phyloP scores from a whole-genome alignment of 2,888 invertebrate genomes.

The Trissolcus brochymenae region DNA sequence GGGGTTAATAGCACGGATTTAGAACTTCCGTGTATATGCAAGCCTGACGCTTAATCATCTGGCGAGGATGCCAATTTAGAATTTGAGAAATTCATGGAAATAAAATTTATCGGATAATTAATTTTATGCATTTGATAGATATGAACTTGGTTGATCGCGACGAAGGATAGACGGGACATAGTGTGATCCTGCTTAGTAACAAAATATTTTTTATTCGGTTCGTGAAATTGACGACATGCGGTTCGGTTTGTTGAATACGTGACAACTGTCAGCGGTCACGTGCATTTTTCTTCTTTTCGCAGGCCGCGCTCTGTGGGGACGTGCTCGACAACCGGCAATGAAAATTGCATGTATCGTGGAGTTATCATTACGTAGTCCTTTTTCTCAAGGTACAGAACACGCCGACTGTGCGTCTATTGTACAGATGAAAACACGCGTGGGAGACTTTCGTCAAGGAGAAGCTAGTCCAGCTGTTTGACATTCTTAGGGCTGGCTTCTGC shows the following conservation, averaged over 20 bases:
- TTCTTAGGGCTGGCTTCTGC: constrained; percentile 1
- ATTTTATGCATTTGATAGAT: neutral
- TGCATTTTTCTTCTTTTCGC: constrained; percentile 44
- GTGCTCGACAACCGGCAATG: constrained; percentile 35
- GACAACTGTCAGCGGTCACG: constrained; percentile 43
- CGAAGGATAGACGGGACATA: no score
- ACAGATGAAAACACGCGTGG: constrained; percentile 44
- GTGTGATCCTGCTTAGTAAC: neutral
- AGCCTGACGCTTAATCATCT: constrained; percentile 16
- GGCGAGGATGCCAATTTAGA: constrained; percentile 24
- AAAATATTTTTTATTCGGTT: constrained; percentile 1
- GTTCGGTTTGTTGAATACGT: constrained; percentile 39
- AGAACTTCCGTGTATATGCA: constrained; percentile 34
- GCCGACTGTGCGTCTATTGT: constrained; percentile 36
- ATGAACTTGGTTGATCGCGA: no score
- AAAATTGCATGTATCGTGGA: constrained; percentile 49
- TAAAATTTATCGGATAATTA: neutral
- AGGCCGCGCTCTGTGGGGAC: constrained; percentile 14
- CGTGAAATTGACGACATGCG: constrained; percentile 16
- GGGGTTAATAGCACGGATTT: constrained; percentile 36
- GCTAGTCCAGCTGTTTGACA: constrained; percentile 7
- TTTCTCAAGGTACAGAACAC: constrained; percentile 45
- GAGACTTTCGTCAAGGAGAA: constrained; percentile 33
- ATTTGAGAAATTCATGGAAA: neutral
- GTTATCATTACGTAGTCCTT: constrained; percentile 50